Base-by-base conservation (phyloP, 2,888 invertebrate species). In the Amorpha juglandis region DNA sequence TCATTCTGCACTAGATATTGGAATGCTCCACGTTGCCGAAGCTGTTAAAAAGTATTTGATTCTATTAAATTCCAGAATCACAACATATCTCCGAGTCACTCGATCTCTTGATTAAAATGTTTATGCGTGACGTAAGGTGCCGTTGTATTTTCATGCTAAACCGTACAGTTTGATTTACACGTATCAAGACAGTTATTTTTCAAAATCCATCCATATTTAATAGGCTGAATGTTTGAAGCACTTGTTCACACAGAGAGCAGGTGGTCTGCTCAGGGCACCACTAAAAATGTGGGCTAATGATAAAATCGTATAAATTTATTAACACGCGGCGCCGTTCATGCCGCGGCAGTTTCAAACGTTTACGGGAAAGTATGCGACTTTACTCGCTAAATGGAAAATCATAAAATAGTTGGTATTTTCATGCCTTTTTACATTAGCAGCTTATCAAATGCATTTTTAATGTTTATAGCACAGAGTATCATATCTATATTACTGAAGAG, bases 211-310 rank as follows among this genome's bases (percentile, higher is more conserved):
- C 19, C 2, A 19, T 9, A 19, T 9, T 9, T 50, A 9, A 19
- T 19, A 19, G 7, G 50, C 6, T 9, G 12, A 14, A 16, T 48
- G 48, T 16, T 19, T 8, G 50, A 19, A 42, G 58, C 58, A 38
- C 42, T 38, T 38, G 58, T 58, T 42, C 58, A 38, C 58, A 58
- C 58, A 35, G 35, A n/a, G 16, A 19, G 38, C 55, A 38, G n/a
- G 16, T 47, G 47, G 47, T 47, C 47, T 14, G 47, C 47, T 6
- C 48, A 48, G 16, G n/a, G 16, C 16, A 4, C 19, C 0, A 50
- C 19, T 50, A 8, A 19, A 38, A 42, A 58, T 58, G 58, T 58
- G 42, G 58, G 58, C 58, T 58, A 58, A 58, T 58, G 19, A 42
- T 42, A 35, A 58, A 58, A 58, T 38, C 12, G 58, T 11, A 42